Evolutionary conservation across 64 coral and sea anemone species (phyloP).

Genomic region (Platygyra sinensis): DNA sequence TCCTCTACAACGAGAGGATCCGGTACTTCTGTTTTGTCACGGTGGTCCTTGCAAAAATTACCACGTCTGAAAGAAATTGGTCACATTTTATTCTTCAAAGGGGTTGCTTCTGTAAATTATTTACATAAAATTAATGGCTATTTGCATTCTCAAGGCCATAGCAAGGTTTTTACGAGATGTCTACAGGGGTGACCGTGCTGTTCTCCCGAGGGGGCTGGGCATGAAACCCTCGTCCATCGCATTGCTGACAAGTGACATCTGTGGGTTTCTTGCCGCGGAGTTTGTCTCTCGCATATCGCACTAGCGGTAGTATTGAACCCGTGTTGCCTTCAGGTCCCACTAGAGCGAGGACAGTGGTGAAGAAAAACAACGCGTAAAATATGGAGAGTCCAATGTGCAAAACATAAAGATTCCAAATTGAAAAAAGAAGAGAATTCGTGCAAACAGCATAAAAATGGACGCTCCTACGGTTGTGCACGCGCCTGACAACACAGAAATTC

Average conservation of each 20-base stretch:
- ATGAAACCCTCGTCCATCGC: slow-evolving; percentile 61
- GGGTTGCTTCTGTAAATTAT: too few species aligned
- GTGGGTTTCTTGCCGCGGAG: not conserved
- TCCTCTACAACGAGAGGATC: too few species aligned
- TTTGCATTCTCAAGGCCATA: too few species aligned
- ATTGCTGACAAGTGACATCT: slow-evolving; percentile 42
- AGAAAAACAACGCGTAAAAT: slow-evolving; percentile 53
- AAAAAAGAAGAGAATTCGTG: slow-evolving; percentile 62
- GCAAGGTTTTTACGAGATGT: too few species aligned
- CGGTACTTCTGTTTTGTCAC: too few species aligned
- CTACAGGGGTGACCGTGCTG: not conserved
- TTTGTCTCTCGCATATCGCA: slow-evolving; percentile 16
- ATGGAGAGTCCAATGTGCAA: slow-evolving; percentile 61
- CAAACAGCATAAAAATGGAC: slow-evolving; percentile 61
- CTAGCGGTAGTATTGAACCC: slow-evolving; percentile 27
- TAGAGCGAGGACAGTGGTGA: slow-evolving; percentile 39
- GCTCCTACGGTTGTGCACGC: slow-evolving; percentile 66
- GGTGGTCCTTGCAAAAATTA: too few species aligned
- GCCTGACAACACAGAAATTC: slow-evolving; percentile 69
- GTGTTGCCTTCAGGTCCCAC: slow-evolving; percentile 42
- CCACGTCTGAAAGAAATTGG: too few species aligned
- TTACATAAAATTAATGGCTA: too few species aligned
- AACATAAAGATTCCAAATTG: slow-evolving; percentile 73
- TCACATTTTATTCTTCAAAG: too few species aligned
- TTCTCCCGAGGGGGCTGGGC: not conserved